Percentiles rank a stretch among this genome's conserved stretches.
These are phyloP conservation scores for Coremacera marginata DNA, from an alignment of 2,888 invertebrate genomes.

Conservation along the genomic window DNA sequence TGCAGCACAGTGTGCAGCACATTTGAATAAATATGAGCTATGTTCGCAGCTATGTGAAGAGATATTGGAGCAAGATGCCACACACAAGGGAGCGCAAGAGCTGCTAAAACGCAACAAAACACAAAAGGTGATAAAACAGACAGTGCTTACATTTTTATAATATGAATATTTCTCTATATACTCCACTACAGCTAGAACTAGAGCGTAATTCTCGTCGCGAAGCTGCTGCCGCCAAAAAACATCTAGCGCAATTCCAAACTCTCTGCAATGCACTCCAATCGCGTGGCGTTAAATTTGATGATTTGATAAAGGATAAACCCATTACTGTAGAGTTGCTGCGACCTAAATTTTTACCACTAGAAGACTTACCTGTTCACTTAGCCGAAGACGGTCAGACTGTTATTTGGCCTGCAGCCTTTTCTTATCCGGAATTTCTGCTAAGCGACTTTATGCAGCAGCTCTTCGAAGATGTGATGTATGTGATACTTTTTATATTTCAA, in stretches of 20 bases:
- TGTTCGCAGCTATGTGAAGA: slow-evolving; percentile 80
- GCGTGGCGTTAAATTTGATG: slow-evolving; percentile 72
- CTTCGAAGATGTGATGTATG: slow-evolving; percentile 77
- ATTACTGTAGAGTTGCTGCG: slow-evolving; percentile 72
- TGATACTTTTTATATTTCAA: not conserved
- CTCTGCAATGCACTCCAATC: slow-evolving; percentile 70
- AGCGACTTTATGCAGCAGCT: slow-evolving; percentile 90
- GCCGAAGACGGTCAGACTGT: slow-evolving; percentile 72
- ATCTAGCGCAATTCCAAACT: slow-evolving; percentile 68
- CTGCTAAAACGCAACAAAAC: slow-evolving; percentile 72
- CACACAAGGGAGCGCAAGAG: slow-evolving; percentile 72
- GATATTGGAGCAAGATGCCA: slow-evolving; percentile 73
- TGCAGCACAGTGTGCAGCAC: slow-evolving; percentile 81
- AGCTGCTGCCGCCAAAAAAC: slow-evolving; percentile 69
- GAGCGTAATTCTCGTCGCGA: slow-evolving; percentile 64
- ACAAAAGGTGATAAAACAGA: slow-evolving; percentile 55
- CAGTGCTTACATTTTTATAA: not conserved
- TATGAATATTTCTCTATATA: slow-evolving; percentile 9
- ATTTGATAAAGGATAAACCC: slow-evolving; percentile 69
- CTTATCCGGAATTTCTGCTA: slow-evolving; percentile 89
- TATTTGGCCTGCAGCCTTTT: slow-evolving; percentile 88
- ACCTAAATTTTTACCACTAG: slow-evolving; percentile 77
- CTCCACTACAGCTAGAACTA: slow-evolving; percentile 51
- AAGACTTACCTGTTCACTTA: slow-evolving; percentile 76
- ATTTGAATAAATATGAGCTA: slow-evolving; percentile 77